Conservation (phyloP, 1,140 invertebrate species). For the Atta texana region DNA sequence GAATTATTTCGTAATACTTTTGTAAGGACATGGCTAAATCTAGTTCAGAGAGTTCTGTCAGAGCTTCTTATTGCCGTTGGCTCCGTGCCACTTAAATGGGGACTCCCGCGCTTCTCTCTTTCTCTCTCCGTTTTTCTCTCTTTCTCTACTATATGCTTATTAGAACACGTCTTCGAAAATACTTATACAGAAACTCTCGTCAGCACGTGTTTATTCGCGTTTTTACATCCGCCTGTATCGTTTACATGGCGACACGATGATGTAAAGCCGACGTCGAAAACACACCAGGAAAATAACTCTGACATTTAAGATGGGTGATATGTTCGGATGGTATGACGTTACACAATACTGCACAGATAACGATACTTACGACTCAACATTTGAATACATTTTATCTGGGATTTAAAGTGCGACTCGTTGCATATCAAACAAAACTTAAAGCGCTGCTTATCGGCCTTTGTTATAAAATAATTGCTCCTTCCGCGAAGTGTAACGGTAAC, state of each 20-base stretch:
- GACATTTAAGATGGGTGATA: constrained; percentile 18
- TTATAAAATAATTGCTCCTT: constrained; percentile 47
- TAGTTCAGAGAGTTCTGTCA: constrained; percentile 49
- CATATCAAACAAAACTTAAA: neutral
- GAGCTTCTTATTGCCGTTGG: constrained; percentile 58
- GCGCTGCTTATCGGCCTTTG: constrained; percentile 36
- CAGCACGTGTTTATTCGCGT: constrained; percentile 6
- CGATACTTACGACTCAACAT: neutral
- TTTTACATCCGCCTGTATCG: neutral
- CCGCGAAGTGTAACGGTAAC: constrained; percentile 63
- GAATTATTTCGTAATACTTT: constrained; percentile 40
- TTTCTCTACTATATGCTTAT: neutral
- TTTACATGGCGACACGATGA: neutral
- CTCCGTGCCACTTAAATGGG: constrained; percentile 33
- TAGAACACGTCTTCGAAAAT: constrained; percentile 30
- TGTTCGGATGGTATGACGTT: neutral
- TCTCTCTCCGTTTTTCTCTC: neutral
- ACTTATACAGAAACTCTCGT: constrained; percentile 22
- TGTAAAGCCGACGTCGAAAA: neutral
- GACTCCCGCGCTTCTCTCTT: constrained; percentile 4
- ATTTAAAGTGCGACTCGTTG: neutral
- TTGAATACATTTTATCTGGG: neutral
- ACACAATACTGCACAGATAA: constrained; percentile 16
- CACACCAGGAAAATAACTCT: constrained; percentile 6
- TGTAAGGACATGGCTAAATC: constrained; percentile 40